phyloP scores from a whole-genome alignment of 2,113 vertebrate genomes.

The Dromaius novaehollandiae region DNA sequence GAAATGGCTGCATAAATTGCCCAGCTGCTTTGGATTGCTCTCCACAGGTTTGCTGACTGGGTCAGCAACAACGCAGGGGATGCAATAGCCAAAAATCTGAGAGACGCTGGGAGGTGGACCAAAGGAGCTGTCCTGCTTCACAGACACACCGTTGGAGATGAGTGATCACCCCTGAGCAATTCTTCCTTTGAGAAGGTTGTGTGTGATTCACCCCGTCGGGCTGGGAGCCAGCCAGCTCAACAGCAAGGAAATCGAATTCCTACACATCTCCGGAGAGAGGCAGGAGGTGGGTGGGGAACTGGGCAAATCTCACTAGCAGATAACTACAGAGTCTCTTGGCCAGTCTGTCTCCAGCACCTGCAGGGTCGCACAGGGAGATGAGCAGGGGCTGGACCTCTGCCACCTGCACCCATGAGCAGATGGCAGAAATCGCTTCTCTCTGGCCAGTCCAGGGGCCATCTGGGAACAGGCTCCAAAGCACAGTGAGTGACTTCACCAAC shows the following conservation, averaged over 20 bases:
- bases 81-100: not conserved
- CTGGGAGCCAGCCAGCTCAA: not conserved
- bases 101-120: rapidly evolving
- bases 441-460: not conserved
- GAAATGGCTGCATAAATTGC: not conserved
- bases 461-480: not conserved
- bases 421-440: not conserved
- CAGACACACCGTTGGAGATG: rapidly evolving
- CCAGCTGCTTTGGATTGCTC: not conserved
- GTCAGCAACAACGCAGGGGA: not conserved
- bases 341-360: not conserved
- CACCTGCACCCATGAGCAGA: not conserved
- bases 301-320: not conserved
- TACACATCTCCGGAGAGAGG: not conserved
- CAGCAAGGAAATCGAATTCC: conserved; percentile 18
- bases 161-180: not conserved
- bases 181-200: not conserved
- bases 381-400: not conserved
- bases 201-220: not conserved
- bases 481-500: not conserved
- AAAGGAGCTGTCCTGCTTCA: not conserved
- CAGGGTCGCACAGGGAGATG: not conserved
- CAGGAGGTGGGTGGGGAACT: not conserved
- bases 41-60: not conserved
- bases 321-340: not conserved